Conservation (phyloP, 2,797 vertebrate genomes). For the Sebastes taczanowskii region DNA sequence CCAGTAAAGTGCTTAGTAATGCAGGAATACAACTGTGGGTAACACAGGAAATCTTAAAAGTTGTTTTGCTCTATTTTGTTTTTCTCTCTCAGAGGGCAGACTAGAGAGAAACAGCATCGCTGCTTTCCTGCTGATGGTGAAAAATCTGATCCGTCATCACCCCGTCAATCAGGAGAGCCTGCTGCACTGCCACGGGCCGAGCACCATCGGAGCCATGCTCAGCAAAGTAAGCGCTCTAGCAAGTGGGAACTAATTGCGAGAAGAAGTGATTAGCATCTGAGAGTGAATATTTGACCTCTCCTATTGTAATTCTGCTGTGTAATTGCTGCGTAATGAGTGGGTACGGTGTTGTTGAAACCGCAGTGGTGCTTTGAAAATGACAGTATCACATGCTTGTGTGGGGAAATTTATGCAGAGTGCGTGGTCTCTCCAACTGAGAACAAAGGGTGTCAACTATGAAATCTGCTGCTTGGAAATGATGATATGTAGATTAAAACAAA, state of each 20-base stretch:
- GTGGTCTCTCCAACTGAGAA: slow-evolving; percentile 12
- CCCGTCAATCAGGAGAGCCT: slow-evolving; percentile 94
- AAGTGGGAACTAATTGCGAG: slow-evolving; percentile 6
- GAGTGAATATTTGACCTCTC: slow-evolving; percentile 54
- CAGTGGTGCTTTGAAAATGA: slow-evolving; percentile 39
- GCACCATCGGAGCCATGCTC: slow-evolving; percentile 91
- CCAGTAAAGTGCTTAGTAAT: slow-evolving; percentile 41
- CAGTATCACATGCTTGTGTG: slow-evolving; percentile 35
- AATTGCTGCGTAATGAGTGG: slow-evolving; percentile 51
- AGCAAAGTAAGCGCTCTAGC: slow-evolving; percentile 85
- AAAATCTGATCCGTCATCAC: slow-evolving; percentile 91
- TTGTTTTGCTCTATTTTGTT: slow-evolving; percentile 47
- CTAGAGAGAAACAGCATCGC: slow-evolving; percentile 93
- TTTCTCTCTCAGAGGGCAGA: slow-evolving; percentile 83
- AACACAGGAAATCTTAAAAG: slow-evolving; percentile 46
- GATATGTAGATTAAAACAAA: neutral
- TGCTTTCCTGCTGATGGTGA: slow-evolving; percentile 94
- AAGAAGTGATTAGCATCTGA: slow-evolving; percentile 42
- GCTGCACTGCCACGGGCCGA: slow-evolving; percentile 91
- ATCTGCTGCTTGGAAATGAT: neutral
- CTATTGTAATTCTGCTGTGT: slow-evolving; percentile 11
- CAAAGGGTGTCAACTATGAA: neutral
- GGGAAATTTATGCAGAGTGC: slow-evolving; percentile 11
- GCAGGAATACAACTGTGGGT: slow-evolving; percentile 22
- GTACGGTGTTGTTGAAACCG: slow-evolving; percentile 35